Percentiles rank a stretch among this genome's conserved stretches.
phyloP scores from a whole-genome alignment of 1,140 invertebrate genomes.

The Chironomus striatipennis region DNA sequence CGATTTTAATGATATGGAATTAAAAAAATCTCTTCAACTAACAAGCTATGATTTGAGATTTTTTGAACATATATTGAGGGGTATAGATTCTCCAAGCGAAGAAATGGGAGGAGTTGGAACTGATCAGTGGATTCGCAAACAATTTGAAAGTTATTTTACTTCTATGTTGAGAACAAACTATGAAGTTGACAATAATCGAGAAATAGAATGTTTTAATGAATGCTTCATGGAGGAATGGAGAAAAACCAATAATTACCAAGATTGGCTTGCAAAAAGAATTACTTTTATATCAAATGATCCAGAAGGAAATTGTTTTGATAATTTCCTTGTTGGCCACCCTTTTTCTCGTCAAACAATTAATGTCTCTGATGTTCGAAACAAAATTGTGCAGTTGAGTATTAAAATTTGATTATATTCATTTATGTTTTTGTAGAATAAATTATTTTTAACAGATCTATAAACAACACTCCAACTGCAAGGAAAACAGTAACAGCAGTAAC shows the following conservation, averaged over 20 bases:
- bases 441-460: not conserved
- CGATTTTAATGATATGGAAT: slow-evolving; percentile 76
- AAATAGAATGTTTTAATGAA: slow-evolving; percentile 82
- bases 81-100: slow-evolving; percentile 68
- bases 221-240: slow-evolving; percentile 80
- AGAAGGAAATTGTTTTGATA: slow-evolving; percentile 48
- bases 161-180: slow-evolving; percentile 76
- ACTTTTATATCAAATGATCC: slow-evolving; percentile 48
- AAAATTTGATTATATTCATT: too few relatives aligned
- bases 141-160: slow-evolving; percentile 87
- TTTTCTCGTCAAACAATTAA: slow-evolving; percentile 79
- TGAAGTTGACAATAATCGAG: slow-evolving; percentile 65
- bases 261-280: slow-evolving; percentile 49
- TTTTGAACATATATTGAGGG: slow-evolving; percentile 84
- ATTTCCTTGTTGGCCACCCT: slow-evolving; percentile 71
- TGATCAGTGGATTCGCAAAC: slow-evolving; percentile 91
- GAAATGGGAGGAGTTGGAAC: slow-evolving; percentile 68
- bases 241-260: slow-evolving; percentile 78
- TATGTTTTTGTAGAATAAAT: not conserved
- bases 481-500: not conserved
- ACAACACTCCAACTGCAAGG: not conserved
- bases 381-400: slow-evolving; percentile 63
- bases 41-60: slow-evolving; percentile 94
- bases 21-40: slow-evolving; percentile 73
- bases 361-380: slow-evolving; percentile 87